Base-by-base conservation (phyloP, 2,113 vertebrate genomes). In the Nycticebus coucang region DNA sequence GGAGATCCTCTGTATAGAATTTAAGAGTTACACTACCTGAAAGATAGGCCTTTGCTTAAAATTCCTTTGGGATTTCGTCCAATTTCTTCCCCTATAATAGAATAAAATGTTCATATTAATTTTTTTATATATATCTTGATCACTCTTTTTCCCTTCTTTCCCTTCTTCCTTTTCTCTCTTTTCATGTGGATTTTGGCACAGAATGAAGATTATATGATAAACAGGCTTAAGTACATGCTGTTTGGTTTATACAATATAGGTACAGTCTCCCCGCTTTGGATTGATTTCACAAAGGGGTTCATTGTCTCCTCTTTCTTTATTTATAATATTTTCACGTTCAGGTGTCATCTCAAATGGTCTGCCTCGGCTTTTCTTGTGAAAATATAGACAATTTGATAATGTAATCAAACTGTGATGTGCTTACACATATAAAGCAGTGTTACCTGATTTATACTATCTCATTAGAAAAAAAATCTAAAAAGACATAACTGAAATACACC, bases 381-480 rank as follows among this genome's bases (percentile, higher is more conserved):
- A 91, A 72, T 77, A 6, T 30, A 12, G 7, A 17, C 22, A 37
- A n/a, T 82, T 90, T 37, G 53, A 78, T 28, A 94, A 87, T 95
- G 77, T 30, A 87, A 57, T 41, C 35, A 64, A 22, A 64, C 13
- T 45, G 0, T 41, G 35, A 22, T 71, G 18, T 92, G 3, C 72
- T 88, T 66, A 41, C 24, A 83, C 18, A 21, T 24, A 62, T 17
- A 62, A 87, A 78, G 95, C 8, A 60, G 33, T 82, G 26, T 37
- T 91, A 5, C 13, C 77, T 88, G 75, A 59, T n/a, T 62, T 41
- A 35, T 92, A 75, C 17, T 89, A 14, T 28, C 3, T 77, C 94
- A 45, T 50, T 93, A 28, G 55, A 94, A 94, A 90, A 94, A 90
- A 95, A 7, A 59, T n/a, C 11, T 92, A 64, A 85, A 69, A 89